Evolutionary conservation across 2,113 vertebrate species (phyloP), one percentile per base, ranked within the genome.

Genomic region (Podilymbus podiceps): DNA sequence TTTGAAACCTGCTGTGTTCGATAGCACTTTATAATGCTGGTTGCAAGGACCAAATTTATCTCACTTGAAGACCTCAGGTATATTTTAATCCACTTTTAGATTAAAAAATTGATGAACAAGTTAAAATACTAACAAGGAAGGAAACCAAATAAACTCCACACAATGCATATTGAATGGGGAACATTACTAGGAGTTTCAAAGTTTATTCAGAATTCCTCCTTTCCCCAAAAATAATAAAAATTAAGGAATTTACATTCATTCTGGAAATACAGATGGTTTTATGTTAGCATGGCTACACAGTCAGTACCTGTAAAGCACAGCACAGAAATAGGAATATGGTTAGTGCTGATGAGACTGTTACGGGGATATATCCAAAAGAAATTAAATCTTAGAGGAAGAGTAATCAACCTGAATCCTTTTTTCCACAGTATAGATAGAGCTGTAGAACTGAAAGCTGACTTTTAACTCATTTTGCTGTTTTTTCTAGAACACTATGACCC

Each of bases 401-500:
- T 31, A 44, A 46, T 67, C 33, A 71, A 47, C 86, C 28, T 31
- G 8, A 46, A 78, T 84, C 46, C 80, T 5, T 91, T 83, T 88
- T 78, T 59, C 74, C 22, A 22, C 11, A 5, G 60, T 47, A 6
- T 12, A 66, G 75, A 80, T 18, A 79, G 49, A 79, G 44, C 68
- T 49, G 33, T 59, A 46, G 38, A 53, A 42, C 24, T 30, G 27
- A 93, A 93, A 66, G 35, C 73, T 89, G 78, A 78, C 63, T 68
- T 77, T 35, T 60, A 59, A 74, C 49, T 80, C 9, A 42, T 52
- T 67, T 89, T 96, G 77, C 83, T 81, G 68, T 76, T 95, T 92
- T 85, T 97, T 90, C 84, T 86, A 88, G 87, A 58, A 91, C 55
- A 69, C 69, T 10, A 4, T 75, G 88, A 88, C 88, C 74, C 79